phyloP scores from a whole-genome alignment of 2,797 vertebrate species.

The Buceros bicornis region DNA sequence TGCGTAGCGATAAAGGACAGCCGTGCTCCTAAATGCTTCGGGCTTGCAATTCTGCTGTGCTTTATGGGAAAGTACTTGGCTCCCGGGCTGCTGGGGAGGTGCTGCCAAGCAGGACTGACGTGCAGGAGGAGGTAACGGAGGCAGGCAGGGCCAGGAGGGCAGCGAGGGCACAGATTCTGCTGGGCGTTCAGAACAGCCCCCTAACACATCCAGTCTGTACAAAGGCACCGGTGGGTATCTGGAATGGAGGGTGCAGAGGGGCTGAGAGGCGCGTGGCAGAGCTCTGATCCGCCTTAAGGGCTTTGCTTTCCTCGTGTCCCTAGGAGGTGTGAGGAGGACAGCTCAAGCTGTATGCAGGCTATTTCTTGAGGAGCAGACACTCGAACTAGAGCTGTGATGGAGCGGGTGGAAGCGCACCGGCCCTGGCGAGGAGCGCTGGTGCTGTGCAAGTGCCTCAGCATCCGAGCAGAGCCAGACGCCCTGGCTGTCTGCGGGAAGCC shows the following conservation, averaged over 20 bases:
- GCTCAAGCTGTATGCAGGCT: not conserved
- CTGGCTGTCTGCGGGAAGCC: not conserved
- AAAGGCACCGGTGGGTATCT: fast-evolving
- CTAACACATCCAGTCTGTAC: not conserved
- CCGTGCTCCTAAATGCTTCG: not conserved
- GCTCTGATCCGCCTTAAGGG: not conserved
- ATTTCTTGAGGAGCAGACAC: not conserved
- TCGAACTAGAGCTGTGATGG: fast-evolving
- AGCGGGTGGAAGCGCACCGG: fast-evolving
- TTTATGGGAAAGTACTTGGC: not conserved
- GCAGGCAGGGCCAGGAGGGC: not conserved
- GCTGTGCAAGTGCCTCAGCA: not conserved
- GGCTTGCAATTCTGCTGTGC: not conserved
- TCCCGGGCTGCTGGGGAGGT: not conserved
- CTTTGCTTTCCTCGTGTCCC: not conserved
- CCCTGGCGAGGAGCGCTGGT: not conserved
- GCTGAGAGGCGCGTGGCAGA: not conserved
- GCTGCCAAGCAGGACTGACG: not conserved
- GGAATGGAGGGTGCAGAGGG: not conserved
- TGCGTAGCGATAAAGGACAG: not conserved
- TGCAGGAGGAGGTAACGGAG: not conserved
- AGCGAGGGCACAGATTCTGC: fast-evolving
- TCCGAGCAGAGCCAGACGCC: fast-evolving
- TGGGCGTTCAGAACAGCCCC: not conserved
- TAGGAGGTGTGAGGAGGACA: not conserved